Conservation (phyloP, 2,888 invertebrate species). For the Xestia xanthographa region DNA sequence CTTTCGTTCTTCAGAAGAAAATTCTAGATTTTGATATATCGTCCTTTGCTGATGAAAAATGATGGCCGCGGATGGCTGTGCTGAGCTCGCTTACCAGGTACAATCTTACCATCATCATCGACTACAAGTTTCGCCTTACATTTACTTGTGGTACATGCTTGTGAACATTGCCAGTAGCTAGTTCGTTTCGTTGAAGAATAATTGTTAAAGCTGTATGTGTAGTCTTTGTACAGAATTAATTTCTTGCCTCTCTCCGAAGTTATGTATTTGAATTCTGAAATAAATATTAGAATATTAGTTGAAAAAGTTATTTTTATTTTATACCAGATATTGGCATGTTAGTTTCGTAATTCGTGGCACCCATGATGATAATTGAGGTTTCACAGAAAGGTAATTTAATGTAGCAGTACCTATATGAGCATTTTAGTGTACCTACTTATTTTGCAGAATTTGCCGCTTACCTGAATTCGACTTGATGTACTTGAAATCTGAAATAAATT, state of each 20-base stretch:
- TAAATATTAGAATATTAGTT: neutral
- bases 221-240: conserved; percentile 26
- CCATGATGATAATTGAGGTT: neutral
- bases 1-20: neutral
- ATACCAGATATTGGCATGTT: neutral
- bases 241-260: conserved; percentile 18
- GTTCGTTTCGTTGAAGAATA: conserved; percentile 17
- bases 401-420: too few species aligned
- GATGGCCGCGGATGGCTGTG: conserved; percentile 7
- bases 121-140: conserved; percentile 28
- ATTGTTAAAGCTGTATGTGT: conserved; percentile 26
- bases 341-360: neutral
- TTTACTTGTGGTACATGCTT: neutral
- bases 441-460: neutral
- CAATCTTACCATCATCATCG: conserved; percentile 7
- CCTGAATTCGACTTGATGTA: neutral
- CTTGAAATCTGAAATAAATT: neutral
- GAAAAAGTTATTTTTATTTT: neutral
- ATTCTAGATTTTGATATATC: neutral
- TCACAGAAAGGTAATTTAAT: neutral
- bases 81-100: conserved; percentile 11
- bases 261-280: conserved; percentile 34
- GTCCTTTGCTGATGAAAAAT: neutral
- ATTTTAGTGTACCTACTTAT: neutral
- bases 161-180: conserved; percentile 17